phyloP scores from a whole-genome alignment of 92 coral and sea anemone genomes.

The Porites divaricata region DNA sequence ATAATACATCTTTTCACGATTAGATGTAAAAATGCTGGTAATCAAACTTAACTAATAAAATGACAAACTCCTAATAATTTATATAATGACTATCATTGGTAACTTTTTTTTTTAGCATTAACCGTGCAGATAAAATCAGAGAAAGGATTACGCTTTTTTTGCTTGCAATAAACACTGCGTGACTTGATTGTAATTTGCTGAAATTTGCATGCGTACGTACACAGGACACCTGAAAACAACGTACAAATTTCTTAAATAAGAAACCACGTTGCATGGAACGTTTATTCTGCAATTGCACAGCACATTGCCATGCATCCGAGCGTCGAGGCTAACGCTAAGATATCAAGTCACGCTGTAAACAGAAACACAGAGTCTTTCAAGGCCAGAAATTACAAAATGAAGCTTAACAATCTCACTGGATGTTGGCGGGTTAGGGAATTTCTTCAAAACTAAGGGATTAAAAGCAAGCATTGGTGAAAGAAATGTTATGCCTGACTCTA shows the following conservation, averaged over 20 bases:
- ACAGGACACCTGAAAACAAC: background rate
- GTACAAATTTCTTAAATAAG: background rate
- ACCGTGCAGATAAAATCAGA: no score
- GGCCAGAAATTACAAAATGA: background rate
- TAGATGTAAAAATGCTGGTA: no score
- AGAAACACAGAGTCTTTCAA: slow-evolving; percentile 1
- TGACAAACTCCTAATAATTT: no score
- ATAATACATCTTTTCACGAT: no score
- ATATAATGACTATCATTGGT: no score
- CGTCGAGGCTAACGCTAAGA: background rate
- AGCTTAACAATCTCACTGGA: background rate
- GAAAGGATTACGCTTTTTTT: no score
- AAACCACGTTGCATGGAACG: background rate
- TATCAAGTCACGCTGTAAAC: slow-evolving; percentile 13
- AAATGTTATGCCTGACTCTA: background rate
- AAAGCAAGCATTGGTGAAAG: background rate
- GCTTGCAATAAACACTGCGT: background rate
- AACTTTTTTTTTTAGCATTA: no score
- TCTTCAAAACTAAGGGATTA: background rate
- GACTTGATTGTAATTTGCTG: background rate
- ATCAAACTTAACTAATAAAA: no score
- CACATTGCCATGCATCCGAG: no score
- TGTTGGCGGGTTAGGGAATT: background rate
- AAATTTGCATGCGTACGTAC: background rate
- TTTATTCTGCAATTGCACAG: no score